phyloP scores from a whole-genome alignment of 2,797 vertebrate species.

The Pogonophryne albipinna region DNA sequence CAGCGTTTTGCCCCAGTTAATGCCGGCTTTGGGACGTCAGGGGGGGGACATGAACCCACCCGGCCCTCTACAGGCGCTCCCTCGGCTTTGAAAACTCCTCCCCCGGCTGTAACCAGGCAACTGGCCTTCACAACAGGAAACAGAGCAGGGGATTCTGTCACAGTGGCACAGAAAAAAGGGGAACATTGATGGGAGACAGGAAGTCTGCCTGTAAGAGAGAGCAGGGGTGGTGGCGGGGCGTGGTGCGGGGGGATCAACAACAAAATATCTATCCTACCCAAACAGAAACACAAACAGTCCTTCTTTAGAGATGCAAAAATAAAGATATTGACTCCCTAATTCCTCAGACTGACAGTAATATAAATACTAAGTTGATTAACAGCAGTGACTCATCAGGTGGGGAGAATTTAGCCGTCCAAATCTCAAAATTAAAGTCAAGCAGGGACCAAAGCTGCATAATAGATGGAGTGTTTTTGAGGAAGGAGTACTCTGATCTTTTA shows the following conservation, averaged over 20 bases:
- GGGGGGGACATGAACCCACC: constrained; percentile 55
- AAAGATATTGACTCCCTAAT: background rate
- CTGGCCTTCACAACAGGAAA: constrained; percentile 95
- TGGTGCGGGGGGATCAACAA: constrained; percentile 38
- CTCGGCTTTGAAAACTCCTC: constrained; percentile 74
- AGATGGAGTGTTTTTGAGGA: background rate
- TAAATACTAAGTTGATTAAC: constrained; percentile 1
- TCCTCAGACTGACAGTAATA: background rate
- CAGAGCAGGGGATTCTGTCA: constrained; percentile 94
- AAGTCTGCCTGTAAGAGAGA: constrained; percentile 80
- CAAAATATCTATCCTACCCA: constrained; percentile 24
- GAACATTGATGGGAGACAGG: constrained; percentile 87
- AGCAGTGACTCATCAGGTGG: constrained; percentile 11
- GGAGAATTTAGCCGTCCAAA: constrained; percentile 5
- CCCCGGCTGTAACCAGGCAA: constrained; percentile 87
- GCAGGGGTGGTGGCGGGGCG: constrained; percentile 38
- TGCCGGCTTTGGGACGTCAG: constrained; percentile 33
- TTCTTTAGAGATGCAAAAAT: constrained; percentile 8
- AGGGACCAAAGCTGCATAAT: background rate
- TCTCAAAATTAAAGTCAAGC: background rate
- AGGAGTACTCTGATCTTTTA: no score
- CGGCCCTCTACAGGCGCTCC: constrained; percentile 58
- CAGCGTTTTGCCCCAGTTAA: constrained; percentile 53
- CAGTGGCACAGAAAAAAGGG: constrained; percentile 81
- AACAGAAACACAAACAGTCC: background rate